These are phyloP conservation scores for Polypterus senegalus DNA, from an alignment of 2,113 vertebrate genomes.

Conservation along the genomic window DNA sequence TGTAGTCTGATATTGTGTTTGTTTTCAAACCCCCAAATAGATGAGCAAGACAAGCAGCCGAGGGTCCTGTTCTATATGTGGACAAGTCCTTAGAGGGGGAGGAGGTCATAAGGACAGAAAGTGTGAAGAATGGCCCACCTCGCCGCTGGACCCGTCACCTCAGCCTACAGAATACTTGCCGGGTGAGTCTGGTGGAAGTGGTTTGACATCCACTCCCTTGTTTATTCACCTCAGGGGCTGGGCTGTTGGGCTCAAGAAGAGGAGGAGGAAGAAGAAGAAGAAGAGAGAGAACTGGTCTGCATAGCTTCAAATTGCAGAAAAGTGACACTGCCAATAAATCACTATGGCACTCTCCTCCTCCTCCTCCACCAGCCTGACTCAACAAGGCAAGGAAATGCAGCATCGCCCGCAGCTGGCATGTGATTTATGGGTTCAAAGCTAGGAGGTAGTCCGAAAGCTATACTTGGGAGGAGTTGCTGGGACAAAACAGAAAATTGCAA, in stretches of 20 bases:
- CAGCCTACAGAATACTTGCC: constrained; percentile 44
- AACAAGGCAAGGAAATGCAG: no score
- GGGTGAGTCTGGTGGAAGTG: constrained; percentile 55
- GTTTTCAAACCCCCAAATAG: no score
- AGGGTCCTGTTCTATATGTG: constrained; percentile 19
- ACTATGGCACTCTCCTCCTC: not conserved
- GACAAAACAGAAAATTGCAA: not conserved
- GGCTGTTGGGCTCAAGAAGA: constrained; percentile 25
- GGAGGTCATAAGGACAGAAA: constrained; percentile 28
- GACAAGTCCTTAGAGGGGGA: constrained; percentile 32
- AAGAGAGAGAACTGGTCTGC: not conserved
- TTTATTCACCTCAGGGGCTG: not conserved
- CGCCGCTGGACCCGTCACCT: constrained; percentile 9
- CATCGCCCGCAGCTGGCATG: no score
- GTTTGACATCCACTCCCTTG: constrained; percentile 34
- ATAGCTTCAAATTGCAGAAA: no score
- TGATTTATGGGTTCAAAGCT: not conserved
- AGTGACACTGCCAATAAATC: no score
- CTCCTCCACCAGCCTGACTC: not conserved
- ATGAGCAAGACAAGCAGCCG: constrained; percentile 7
- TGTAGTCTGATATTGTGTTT: not conserved
- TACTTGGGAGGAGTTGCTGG: not conserved
- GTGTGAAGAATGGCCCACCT: constrained; percentile 9
- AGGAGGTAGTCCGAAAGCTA: not conserved
- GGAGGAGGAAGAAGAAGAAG: constrained; percentile 11